Percentiles rank a stretch among this genome's conserved stretches.
phyloP scores from a whole-genome alignment of 2,113 vertebrate species.

The Oncorhynchus keta region DNA sequence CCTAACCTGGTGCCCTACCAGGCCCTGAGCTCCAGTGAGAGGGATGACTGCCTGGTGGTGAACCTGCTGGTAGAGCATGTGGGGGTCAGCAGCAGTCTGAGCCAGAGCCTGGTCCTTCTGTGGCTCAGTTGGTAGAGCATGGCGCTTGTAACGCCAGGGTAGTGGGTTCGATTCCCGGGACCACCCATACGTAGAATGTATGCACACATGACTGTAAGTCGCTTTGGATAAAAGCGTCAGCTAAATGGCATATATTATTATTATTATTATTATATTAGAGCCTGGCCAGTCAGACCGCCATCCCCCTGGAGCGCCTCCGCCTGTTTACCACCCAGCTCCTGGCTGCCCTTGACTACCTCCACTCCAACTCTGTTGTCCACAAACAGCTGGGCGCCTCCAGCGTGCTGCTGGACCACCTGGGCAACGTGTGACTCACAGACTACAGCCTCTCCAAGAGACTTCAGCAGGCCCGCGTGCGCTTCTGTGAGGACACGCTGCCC shows the following conservation, averaged over 20 bases:
- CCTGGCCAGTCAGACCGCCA: slow-evolving; percentile 63
- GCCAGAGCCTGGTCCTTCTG: slow-evolving; percentile 72
- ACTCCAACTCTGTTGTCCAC: slow-evolving; percentile 93
- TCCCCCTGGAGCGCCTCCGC: slow-evolving; percentile 82
- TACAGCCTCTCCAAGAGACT: slow-evolving; percentile 94
- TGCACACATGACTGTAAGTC: no score
- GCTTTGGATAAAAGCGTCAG: no score
- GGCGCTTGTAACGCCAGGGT: no score
- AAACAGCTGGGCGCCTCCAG: slow-evolving; percentile 85
- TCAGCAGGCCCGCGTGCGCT: slow-evolving; percentile 88
- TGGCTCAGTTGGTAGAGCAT: no score
- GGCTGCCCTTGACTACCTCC: slow-evolving; percentile 86
- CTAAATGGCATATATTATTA: no score
- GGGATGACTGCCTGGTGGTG: slow-evolving; percentile 81
- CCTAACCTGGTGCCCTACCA: slow-evolving; percentile 86
- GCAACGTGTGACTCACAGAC: slow-evolving; percentile 84
- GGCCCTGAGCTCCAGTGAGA: slow-evolving; percentile 81
- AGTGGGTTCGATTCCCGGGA: no score
- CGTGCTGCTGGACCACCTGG: slow-evolving; percentile 83
- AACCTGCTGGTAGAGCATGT: slow-evolving; percentile 87
- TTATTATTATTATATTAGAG: no score
- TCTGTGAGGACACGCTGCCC: slow-evolving; percentile 86
- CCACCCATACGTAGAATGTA: no score
- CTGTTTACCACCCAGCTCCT: slow-evolving; percentile 84
- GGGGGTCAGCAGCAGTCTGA: slow-evolving; percentile 78